Evolutionary conservation across 2,888 invertebrate species (phyloP).

Genomic region (Cheilosia grossa): DNA sequence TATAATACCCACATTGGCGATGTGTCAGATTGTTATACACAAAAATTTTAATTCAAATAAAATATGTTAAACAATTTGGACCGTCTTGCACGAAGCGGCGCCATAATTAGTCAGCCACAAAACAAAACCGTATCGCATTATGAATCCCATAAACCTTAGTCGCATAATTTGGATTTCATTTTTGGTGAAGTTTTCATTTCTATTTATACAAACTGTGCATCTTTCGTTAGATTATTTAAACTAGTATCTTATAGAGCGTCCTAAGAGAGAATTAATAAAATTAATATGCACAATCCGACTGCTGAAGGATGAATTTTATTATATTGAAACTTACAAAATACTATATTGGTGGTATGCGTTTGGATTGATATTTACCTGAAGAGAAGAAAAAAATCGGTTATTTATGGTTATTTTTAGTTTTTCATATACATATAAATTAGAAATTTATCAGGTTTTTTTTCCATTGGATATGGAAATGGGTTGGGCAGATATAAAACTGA

Average conservation of each 20-base stretch:
- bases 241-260: not conserved
- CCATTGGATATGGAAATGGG: not conserved
- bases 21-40: too few species aligned
- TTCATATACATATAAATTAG: too few species aligned
- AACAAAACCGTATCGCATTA: not conserved
- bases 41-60: not conserved
- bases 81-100: not conserved
- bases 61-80: slow-evolving; percentile 17
- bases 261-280: not conserved
- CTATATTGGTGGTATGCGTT: not conserved
- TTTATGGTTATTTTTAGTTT: not conserved
- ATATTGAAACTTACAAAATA: slow-evolving; percentile 4
- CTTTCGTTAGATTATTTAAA: not conserved
- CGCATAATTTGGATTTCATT: not conserved
- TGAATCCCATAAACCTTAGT: not conserved
- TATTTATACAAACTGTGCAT: not conserved
- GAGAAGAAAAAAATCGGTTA: not conserved
- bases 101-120: not conserved
- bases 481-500: not conserved
- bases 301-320: not conserved
- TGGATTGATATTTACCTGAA: slow-evolving; percentile 52
- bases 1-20: not conserved
- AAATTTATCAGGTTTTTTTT: not conserved
- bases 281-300: not conserved
- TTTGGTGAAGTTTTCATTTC: not conserved